Percentiles rank a stretch among this genome's conserved stretches.
Evolutionary conservation across 2,797 vertebrate species (phyloP).

Genomic region (Rhabdophis nuchalis): DNA sequence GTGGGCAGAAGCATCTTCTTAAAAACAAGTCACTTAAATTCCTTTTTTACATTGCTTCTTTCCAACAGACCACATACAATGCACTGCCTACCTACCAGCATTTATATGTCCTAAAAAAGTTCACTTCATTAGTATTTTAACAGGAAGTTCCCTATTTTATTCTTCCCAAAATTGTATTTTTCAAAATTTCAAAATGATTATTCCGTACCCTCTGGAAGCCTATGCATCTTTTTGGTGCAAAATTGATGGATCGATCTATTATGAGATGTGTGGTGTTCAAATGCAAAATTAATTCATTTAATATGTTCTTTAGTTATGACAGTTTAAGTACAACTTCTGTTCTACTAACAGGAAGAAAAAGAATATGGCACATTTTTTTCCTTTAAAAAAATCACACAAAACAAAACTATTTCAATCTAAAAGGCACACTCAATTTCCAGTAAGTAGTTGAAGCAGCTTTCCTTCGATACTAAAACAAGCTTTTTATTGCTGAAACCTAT

Average conservation of each 20-base stretch:
- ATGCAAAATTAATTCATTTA: not conserved
- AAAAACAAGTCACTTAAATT: not conserved
- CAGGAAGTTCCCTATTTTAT: not conserved
- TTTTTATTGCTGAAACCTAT: not conserved
- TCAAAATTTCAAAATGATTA: not conserved
- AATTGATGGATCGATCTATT: not conserved
- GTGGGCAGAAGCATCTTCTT: not conserved
- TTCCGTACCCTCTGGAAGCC: not conserved
- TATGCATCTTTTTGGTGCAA: not conserved
- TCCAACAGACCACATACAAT: not conserved
- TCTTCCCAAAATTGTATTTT: not conserved
- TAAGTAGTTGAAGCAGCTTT: not conserved
- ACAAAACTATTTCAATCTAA: not conserved
- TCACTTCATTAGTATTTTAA: not conserved
- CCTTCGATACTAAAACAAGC: not conserved
- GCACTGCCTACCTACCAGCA: not conserved
- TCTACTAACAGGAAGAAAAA: not conserved
- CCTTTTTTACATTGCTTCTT: not conserved
- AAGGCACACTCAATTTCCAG: not conserved
- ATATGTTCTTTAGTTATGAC: not conserved
- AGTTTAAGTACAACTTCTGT: not conserved
- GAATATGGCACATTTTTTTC: not conserved
- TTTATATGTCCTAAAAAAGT: not conserved
- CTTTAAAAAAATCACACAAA: not conserved
- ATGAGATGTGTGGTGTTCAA: not conserved